Evolutionary conservation across 2,797 vertebrate species (phyloP).

Genomic region (Kryptolebias ocellatus): DNA sequence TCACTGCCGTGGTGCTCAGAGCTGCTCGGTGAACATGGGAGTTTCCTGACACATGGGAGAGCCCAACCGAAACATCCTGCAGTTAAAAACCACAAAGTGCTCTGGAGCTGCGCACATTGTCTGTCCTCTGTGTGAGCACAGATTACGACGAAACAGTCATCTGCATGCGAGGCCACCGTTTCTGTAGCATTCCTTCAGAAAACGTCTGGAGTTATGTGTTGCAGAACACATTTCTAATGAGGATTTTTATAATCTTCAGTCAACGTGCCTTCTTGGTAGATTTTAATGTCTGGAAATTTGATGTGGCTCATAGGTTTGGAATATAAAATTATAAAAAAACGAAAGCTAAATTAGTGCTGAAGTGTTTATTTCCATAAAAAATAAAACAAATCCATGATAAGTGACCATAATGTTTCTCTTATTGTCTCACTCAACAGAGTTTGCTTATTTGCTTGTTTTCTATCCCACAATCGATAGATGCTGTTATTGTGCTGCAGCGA

Average conservation of each 20-base stretch:
- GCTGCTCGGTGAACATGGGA: constrained; percentile 20
- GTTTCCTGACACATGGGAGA: constrained; percentile 40
- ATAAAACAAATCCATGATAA: too few species aligned
- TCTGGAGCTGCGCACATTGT: constrained; percentile 17
- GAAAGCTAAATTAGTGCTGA: too few species aligned
- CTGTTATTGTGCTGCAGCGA: not conserved
- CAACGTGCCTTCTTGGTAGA: not conserved
- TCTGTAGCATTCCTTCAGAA: not conserved
- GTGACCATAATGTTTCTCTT: too few species aligned
- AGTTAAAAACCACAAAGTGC: constrained; percentile 39
- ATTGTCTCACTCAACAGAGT: not conserved
- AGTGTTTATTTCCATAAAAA: too few species aligned
- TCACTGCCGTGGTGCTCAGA: constrained; percentile 8
- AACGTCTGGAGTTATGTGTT: too few species aligned
- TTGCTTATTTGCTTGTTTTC: constrained; percentile 38
- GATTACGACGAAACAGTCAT: not conserved
- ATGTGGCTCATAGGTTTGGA: not conserved
- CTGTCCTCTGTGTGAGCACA: not conserved
- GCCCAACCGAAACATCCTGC: constrained; percentile 64
- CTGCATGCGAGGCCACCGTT: too few species aligned
- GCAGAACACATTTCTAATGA: too few species aligned
- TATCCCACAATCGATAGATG: constrained; percentile 22
- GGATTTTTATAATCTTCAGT: too few species aligned
- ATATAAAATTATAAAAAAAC: too few species aligned
- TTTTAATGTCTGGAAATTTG: not conserved